Conservation (phyloP, 2,113 vertebrate species). For the Pseudopodoces humilis region DNA sequence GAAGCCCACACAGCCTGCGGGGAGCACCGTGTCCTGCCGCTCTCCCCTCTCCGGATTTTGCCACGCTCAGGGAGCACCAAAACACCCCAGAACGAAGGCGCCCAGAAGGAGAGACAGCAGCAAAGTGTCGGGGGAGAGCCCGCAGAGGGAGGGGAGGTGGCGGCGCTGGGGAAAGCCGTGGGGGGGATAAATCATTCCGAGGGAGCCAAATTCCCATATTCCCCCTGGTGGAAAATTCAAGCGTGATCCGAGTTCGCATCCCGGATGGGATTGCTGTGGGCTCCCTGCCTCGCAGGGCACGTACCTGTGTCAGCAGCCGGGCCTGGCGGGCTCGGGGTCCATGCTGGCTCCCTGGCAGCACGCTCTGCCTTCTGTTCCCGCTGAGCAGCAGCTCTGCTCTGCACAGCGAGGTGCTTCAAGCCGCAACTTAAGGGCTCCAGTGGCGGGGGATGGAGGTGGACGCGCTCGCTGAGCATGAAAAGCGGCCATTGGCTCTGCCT, state of each 20-base stretch:
- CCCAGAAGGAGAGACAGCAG: background rate
- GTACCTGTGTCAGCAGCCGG: slow-evolving; percentile 60
- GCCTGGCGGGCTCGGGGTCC: slow-evolving; percentile 35
- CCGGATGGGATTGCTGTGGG: background rate
- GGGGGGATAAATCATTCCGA: background rate
- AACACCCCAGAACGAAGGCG: background rate
- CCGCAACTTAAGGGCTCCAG: slow-evolving; percentile 31
- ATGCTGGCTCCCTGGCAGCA: slow-evolving; percentile 38
- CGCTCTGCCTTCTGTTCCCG: slow-evolving; percentile 49
- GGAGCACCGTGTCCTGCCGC: background rate
- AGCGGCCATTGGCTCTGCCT: slow-evolving; percentile 50
- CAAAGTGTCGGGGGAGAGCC: background rate
- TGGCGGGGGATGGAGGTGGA: background rate
- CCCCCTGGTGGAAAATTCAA: slow-evolving; percentile 28
- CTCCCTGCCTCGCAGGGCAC: slow-evolving; percentile 32
- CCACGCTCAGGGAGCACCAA: fast-evolving
- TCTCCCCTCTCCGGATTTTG: background rate
- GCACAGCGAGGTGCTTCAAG: slow-evolving; percentile 8
- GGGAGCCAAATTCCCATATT: slow-evolving; percentile 31
- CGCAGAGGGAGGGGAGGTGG: background rate
- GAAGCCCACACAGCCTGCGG: background rate
- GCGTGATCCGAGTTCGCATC: slow-evolving; percentile 33
- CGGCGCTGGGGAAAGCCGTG: background rate
- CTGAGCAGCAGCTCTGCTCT: slow-evolving; percentile 36
- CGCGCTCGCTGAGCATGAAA: background rate